Evolutionary conservation across 35 echinoderm and acorn worm species (phyloP).

Genomic region (Amphiura filiformis): DNA sequence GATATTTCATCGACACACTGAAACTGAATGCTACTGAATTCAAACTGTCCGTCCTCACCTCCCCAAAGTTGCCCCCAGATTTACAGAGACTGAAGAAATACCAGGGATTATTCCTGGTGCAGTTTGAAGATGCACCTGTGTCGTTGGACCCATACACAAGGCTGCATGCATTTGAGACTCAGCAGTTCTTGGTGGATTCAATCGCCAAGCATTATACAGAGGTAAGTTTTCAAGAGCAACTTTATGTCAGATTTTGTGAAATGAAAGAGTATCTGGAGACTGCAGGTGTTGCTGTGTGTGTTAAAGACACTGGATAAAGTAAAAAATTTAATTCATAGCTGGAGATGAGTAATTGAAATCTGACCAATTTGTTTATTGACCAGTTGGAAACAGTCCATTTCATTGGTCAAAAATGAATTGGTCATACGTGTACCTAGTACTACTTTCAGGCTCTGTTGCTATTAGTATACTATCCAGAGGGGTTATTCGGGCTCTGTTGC

Average conservation of each 20-base stretch:
- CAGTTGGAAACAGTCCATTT: too few relatives aligned
- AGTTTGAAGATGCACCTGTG: slow-evolving; percentile 95
- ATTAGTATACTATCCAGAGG: too few relatives aligned
- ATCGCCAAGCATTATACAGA: slow-evolving; percentile 83
- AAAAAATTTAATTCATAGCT: too few relatives aligned
- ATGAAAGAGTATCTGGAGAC: too few relatives aligned
- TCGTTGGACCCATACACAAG: slow-evolving; percentile 77
- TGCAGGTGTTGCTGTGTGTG: too few relatives aligned
- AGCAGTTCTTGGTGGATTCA: slow-evolving; percentile 70
- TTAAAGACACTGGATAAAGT: too few relatives aligned
- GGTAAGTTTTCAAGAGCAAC: slow-evolving; percentile 32
- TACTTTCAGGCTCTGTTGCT: too few relatives aligned
- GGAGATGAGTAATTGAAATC: too few relatives aligned
- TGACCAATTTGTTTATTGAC: too few relatives aligned
- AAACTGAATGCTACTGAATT: slow-evolving; percentile 74
- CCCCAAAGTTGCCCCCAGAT: slow-evolving; percentile 64
- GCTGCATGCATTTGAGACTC: slow-evolving; percentile 86
- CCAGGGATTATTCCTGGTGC: slow-evolving; percentile 64
- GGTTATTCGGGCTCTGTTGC: too few relatives aligned
- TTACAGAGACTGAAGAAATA: slow-evolving; percentile 51
- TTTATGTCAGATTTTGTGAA: background rate
- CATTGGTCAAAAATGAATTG: too few relatives aligned
- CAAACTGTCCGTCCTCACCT: slow-evolving; percentile 70
- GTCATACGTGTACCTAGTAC: too few relatives aligned
- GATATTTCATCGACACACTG: slow-evolving; percentile 86